Conservation (phyloP, 1,140 invertebrate genomes). For the Arion vulgaris region DNA sequence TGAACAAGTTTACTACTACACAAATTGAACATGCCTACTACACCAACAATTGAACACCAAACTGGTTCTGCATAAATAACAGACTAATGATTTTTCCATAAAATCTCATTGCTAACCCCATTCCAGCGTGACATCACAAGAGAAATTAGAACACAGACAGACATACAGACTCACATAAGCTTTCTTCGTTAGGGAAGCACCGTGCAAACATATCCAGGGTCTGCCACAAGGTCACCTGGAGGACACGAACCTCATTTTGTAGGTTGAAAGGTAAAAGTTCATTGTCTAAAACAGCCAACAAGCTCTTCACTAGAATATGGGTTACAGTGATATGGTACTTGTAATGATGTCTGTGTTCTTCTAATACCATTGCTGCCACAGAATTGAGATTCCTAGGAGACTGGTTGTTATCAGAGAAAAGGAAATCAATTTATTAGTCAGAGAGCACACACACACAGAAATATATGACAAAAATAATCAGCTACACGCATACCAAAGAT, state of each 20-base stretch:
- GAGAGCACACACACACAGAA: too few relatives aligned
- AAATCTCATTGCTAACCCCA: too few relatives aligned
- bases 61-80: too few relatives aligned
- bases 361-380: slow-evolving; percentile 5
- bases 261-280: slow-evolving; percentile 39
- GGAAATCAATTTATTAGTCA: not conserved
- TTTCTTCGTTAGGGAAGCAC: slow-evolving; percentile 32
- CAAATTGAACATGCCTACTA: too few relatives aligned
- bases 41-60: too few relatives aligned
- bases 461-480: not conserved
- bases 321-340: slow-evolving; percentile 45
- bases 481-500: too few relatives aligned
- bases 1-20: too few relatives aligned
- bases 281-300: slow-evolving; percentile 39
- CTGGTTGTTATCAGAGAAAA: slow-evolving; percentile 21
- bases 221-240: slow-evolving; percentile 24
- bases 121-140: too few relatives aligned
- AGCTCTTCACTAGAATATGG: slow-evolving; percentile 33
- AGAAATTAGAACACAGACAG: too few relatives aligned
- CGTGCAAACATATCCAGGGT: slow-evolving; percentile 29
- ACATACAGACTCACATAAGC: slow-evolving; percentile 22
- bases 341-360: slow-evolving; percentile 40
- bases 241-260: slow-evolving; percentile 2
- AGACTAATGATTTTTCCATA: too few relatives aligned
- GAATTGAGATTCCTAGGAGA: slow-evolving; percentile 8